phyloP scores from a whole-genome alignment of 2,797 vertebrate species.

The Knipowitschia caucasica region DNA sequence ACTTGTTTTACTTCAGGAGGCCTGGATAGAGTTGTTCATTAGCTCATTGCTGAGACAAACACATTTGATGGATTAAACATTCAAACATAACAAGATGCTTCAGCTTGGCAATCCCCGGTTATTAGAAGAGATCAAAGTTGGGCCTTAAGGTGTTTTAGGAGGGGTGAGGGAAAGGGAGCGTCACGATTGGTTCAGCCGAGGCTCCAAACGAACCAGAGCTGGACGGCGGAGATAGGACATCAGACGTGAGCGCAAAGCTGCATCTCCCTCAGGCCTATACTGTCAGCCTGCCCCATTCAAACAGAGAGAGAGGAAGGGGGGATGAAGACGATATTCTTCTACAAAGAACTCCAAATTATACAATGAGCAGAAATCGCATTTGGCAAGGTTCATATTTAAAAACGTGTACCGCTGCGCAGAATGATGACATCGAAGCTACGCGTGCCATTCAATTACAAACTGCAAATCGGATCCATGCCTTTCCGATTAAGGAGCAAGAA shows the following conservation, averaged over 20 bases:
- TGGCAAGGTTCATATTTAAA: constrained; percentile 38
- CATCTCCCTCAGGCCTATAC: constrained; percentile 65
- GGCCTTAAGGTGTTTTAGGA: constrained; percentile 61
- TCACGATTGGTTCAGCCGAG: constrained; percentile 60
- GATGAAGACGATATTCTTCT: constrained; percentile 39
- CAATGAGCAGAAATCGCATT: constrained; percentile 54
- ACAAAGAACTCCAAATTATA: constrained; percentile 51
- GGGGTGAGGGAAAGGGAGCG: constrained; percentile 46
- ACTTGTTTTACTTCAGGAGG: constrained; percentile 31
- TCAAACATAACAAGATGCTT: constrained; percentile 72
- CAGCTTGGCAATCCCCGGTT: constrained; percentile 63
- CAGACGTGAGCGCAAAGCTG: constrained; percentile 56
- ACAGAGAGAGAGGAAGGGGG: constrained; percentile 45
- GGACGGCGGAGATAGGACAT: constrained; percentile 72
- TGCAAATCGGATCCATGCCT: neutral
- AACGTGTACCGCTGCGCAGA: neutral
- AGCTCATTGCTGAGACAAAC: constrained; percentile 73
- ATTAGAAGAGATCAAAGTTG: constrained; percentile 74
- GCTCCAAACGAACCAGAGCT: constrained; percentile 70
- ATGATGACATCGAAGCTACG: neutral
- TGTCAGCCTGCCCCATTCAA: constrained; percentile 57
- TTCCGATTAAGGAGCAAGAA: neutral
- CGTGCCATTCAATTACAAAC: neutral
- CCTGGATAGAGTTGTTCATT: constrained; percentile 67
- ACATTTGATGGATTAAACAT: constrained; percentile 75